These are phyloP conservation scores for Aphelenchoides bicaudatus DNA, from an alignment of 2,888 invertebrate genomes.

Conservation along the genomic window DNA sequence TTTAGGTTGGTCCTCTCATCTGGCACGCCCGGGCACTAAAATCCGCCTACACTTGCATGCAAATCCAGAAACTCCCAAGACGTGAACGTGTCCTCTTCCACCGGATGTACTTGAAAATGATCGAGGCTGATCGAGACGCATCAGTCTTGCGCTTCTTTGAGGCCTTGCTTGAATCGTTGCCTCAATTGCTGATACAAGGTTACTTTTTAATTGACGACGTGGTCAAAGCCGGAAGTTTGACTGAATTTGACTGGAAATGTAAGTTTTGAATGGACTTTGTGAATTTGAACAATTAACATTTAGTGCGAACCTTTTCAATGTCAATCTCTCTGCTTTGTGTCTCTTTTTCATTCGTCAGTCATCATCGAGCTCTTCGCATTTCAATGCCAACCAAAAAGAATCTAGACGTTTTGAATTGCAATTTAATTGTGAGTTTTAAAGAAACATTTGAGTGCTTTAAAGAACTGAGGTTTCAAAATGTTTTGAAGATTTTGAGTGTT, in stretches of 20 bases:
- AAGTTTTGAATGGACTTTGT: constrained; percentile 19
- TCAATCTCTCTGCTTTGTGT: constrained; percentile 40
- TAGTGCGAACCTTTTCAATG: constrained; percentile 38
- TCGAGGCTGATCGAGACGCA: constrained; percentile 49
- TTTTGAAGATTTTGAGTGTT: no score
- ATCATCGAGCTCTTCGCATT: constrained; percentile 47
- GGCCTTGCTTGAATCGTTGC: constrained; percentile 48
- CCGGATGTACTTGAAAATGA: constrained; percentile 21
- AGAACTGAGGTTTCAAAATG: no score
- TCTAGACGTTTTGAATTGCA: constrained; percentile 41
- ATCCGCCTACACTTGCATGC: constrained; percentile 24
- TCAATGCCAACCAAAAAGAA: constrained; percentile 44
- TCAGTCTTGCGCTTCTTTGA: constrained; percentile 43
- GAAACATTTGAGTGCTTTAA: no score
- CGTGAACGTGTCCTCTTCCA: constrained; percentile 15
- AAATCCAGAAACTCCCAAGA: constrained; percentile 18
- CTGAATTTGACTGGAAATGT: constrained; percentile 16
- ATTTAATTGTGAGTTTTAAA: constrained; percentile 44
- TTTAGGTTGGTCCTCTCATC: constrained; percentile 42
- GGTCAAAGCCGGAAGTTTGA: no score
- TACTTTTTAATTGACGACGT: constrained; percentile 30
- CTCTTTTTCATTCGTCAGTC: constrained; percentile 46
- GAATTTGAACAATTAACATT: constrained; percentile 14
- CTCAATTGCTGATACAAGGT: constrained; percentile 48
- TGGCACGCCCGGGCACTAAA: constrained; percentile 42